Evolutionary conservation across 1,140 invertebrate genomes (phyloP).

Genomic region (Sitobion miscanthi): DNA sequence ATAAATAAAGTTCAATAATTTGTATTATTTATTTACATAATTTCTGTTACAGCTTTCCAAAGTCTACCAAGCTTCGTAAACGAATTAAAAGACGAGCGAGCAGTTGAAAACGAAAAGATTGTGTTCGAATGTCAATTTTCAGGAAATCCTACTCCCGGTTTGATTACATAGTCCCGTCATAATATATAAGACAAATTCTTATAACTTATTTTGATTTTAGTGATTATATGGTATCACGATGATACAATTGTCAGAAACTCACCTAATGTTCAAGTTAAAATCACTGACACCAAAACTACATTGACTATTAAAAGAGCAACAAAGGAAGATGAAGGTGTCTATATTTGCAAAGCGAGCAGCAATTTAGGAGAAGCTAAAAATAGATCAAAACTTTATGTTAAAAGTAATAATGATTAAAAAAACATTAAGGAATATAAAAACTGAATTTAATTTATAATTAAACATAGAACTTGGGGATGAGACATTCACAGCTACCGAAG

Average conservation of each 20-base stretch:
- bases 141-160: conserved; percentile 85
- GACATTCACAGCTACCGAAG: conserved; percentile 59
- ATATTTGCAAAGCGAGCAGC: conserved; percentile 85
- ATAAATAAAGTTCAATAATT: neutral
- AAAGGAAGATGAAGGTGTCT: conserved; percentile 79
- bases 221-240: conserved; percentile 90
- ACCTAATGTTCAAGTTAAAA: conserved; percentile 74
- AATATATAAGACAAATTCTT: neutral
- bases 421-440: neutral
- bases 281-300: conserved; percentile 76
- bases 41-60: conserved; percentile 46
- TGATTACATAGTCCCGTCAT: conserved; percentile 51
- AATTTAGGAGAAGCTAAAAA: conserved; percentile 81
- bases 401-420: conserved; percentile 63
- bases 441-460: neutral
- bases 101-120: conserved; percentile 75
- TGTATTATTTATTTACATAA: neutral
- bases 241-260: conserved; percentile 78
- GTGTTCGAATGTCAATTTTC: conserved; percentile 79
- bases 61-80: conserved; percentile 75
- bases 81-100: conserved; percentile 77
- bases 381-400: conserved; percentile 78
- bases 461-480: conserved; percentile 20
- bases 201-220: conserved; percentile 62
- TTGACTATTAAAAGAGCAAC: conserved; percentile 74